Evolutionary conservation across 2,797 vertebrate genomes (phyloP).

Genomic region (Syngnathus acus): DNA sequence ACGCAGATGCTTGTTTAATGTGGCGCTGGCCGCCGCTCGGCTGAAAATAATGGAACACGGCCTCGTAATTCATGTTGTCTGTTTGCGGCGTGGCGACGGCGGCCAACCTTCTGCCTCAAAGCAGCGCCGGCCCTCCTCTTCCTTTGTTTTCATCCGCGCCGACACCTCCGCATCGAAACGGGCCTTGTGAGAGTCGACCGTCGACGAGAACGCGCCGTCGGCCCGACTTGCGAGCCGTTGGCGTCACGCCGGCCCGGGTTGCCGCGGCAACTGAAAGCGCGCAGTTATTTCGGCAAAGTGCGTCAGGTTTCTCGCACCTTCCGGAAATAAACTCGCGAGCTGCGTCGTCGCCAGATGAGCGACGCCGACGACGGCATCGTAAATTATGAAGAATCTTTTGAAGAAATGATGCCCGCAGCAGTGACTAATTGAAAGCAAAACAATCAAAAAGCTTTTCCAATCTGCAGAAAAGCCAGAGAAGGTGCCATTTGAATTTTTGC

Average conservation of each 20-base stretch:
- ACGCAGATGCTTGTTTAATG: constrained; percentile 68
- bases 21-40: constrained; percentile 44
- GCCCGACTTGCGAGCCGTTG: not conserved
- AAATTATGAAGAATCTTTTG: not conserved
- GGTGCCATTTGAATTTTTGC: not conserved
- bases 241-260: constrained; percentile 39
- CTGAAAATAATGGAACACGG: constrained; percentile 61
- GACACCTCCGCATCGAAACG: not conserved
- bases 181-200: no score
- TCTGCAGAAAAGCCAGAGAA: no score
- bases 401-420: no score
- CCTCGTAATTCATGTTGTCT: constrained; percentile 59
- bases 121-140: constrained; percentile 6
- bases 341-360: constrained; percentile 27
- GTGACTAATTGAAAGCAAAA: no score
- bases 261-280: constrained; percentile 66
- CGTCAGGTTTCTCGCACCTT: constrained; percentile 67
- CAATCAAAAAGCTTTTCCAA: no score
- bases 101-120: constrained; percentile 48
- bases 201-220: not conserved
- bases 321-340: constrained; percentile 53
- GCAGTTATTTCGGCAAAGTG: constrained; percentile 70
- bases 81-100: constrained; percentile 55
- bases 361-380: not conserved
- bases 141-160: constrained; percentile 20